These are phyloP conservation scores for Tyrannus savana DNA, from an alignment of 2,113 vertebrate genomes.

Conservation along the genomic window DNA sequence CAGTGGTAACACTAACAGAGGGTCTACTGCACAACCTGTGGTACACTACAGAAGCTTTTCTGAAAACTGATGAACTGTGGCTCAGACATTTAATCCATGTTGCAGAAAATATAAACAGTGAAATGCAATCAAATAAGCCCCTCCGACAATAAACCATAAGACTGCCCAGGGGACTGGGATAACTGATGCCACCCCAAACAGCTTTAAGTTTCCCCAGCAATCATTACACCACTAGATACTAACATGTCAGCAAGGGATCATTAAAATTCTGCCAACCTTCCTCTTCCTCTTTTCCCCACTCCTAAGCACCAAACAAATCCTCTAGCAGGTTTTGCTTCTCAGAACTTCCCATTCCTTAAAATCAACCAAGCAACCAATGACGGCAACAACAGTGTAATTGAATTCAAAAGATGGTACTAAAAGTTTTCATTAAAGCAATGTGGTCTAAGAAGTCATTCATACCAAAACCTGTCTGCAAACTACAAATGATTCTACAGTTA, in stretches of 20 bases:
- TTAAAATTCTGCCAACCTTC: not conserved
- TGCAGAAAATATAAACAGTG: not conserved
- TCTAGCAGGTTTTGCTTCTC: not conserved
- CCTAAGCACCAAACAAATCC: not conserved
- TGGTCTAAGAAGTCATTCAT: not conserved
- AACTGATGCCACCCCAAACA: not conserved
- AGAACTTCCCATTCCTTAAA: not conserved
- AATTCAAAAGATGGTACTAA: not conserved
- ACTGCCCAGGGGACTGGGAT: not conserved
- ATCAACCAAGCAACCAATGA: not conserved
- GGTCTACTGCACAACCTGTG: not conserved
- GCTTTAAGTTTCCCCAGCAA: not conserved
- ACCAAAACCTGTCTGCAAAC: not conserved
- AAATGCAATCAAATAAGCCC: not conserved
- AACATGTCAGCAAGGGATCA: not conserved
- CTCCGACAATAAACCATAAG: not conserved
- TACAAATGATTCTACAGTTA: not conserved
- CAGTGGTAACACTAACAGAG: not conserved
- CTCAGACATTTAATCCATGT: fast-evolving
- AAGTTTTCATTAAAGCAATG: not conserved
- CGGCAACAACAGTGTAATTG: not conserved
- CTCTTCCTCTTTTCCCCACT: not conserved
- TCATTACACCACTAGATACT: not conserved
- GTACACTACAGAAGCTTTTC: not conserved
- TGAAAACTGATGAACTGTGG: not conserved